Conservation (phyloP, 1,140 invertebrate species). For the Rhagoletis zephyria region DNA sequence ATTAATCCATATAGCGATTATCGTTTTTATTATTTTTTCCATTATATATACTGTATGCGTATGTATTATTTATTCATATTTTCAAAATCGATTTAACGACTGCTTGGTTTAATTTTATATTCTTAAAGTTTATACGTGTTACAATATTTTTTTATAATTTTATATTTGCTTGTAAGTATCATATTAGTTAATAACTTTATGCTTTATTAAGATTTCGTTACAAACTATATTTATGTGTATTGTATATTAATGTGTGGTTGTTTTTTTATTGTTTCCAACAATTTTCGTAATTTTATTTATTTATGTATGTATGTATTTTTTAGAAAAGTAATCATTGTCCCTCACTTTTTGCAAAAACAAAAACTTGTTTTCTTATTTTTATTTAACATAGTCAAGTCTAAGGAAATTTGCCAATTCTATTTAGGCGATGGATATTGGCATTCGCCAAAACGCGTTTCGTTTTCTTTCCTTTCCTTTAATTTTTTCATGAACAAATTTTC, state of each 20-base stretch:
- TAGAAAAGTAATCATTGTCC: background rate
- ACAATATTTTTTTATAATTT: constrained; percentile 33
- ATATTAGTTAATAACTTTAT: constrained; percentile 50
- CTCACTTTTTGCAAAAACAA: background rate
- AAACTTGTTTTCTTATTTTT: background rate
- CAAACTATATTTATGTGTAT: constrained; percentile 27
- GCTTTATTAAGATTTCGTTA: constrained; percentile 50
- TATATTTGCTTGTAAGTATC: constrained; percentile 11
- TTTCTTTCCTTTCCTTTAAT: too few species aligned
- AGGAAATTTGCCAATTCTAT: background rate
- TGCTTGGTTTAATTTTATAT: constrained; percentile 34
- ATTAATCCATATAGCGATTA: constrained; percentile 35
- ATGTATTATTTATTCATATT: constrained; percentile 21
- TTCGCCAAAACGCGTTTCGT: too few species aligned
- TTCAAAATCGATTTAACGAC: constrained; percentile 26
- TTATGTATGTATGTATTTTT: background rate
- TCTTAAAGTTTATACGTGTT: constrained; percentile 25
- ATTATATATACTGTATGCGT: constrained; percentile 16
- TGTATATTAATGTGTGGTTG: background rate
- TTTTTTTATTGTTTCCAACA: constrained; percentile 45
- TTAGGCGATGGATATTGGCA: too few species aligned
- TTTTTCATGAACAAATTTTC: too few species aligned
- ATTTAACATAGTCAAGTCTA: background rate
- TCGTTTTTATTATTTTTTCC: constrained; percentile 37
- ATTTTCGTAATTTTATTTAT: constrained; percentile 24